A percentile compares a stretch with the other conserved stretches of the same genome.
phyloP scores from a whole-genome alignment of 2,888 invertebrate genomes.

The Meteorus cinctellus region DNA sequence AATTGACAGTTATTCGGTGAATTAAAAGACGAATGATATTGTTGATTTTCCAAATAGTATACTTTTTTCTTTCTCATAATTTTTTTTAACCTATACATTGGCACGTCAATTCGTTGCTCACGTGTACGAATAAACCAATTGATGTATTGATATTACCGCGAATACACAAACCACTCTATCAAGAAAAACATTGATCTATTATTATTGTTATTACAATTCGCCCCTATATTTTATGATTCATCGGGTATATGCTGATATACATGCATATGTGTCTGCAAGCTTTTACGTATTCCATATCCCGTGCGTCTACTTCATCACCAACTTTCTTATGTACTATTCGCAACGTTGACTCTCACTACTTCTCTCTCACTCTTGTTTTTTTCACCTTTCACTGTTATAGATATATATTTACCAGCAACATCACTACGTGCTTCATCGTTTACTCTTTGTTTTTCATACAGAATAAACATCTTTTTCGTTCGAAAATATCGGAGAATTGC shows the following conservation, averaged over 20 bases:
- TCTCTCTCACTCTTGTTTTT: neutral
- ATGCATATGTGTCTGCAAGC: slow-evolving; percentile 18
- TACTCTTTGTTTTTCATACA: slow-evolving; percentile 20
- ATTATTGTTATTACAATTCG: neutral
- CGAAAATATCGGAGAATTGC: neutral
- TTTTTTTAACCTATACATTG: too few species aligned
- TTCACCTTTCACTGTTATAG: neutral
- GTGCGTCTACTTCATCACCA: slow-evolving; percentile 39
- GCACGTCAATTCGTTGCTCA: too few species aligned
- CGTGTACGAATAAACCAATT: too few species aligned
- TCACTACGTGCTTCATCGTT: slow-evolving; percentile 26
- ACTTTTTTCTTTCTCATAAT: too few species aligned
- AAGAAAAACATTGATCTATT: neutral
- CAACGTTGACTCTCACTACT: slow-evolving; percentile 13
- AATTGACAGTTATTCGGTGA: too few species aligned
- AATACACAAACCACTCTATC: neutral
- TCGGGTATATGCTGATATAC: neutral
- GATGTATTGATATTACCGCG: neutral
- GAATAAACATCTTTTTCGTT: slow-evolving; percentile 6
- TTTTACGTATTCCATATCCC: slow-evolving; percentile 33
- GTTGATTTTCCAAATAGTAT: too few species aligned
- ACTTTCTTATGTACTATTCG: slow-evolving; percentile 20
- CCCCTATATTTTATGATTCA: neutral
- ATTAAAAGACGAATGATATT: too few species aligned
- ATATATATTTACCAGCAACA: neutral